These are phyloP conservation scores for Stictonetta naevosa DNA, from an alignment of 2,113 vertebrate species.

Conservation along the genomic window DNA sequence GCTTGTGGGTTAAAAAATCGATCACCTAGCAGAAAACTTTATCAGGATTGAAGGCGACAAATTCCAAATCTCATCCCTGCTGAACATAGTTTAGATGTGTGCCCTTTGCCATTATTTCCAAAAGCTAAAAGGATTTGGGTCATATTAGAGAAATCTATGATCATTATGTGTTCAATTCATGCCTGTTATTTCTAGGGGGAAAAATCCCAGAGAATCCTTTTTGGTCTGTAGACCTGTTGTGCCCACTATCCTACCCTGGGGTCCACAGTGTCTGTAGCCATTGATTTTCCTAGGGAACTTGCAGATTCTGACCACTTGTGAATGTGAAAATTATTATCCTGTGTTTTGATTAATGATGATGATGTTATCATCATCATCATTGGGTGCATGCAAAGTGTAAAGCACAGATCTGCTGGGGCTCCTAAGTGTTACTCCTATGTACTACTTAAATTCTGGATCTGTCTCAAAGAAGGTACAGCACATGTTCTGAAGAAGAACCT, in stretches of 20 bases:
- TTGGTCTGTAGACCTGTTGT: neutral
- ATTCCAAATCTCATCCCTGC: neutral
- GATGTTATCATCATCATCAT: neutral
- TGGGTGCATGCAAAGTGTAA: neutral
- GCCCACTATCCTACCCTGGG: neutral
- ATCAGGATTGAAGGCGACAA: neutral
- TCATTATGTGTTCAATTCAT: neutral
- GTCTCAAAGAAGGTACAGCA: neutral
- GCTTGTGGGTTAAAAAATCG: neutral
- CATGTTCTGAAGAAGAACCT: neutral
- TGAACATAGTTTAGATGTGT: neutral
- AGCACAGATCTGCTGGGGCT: rapidly evolving
- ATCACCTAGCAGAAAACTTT: neutral
- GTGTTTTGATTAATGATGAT: neutral
- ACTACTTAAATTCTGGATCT: neutral
- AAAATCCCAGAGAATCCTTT: neutral
- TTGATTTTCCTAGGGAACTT: neutral
- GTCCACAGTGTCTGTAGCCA: neutral
- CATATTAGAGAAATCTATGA: neutral
- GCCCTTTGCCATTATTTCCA: neutral
- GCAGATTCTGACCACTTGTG: neutral
- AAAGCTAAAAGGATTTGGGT: neutral
- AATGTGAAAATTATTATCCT: neutral
- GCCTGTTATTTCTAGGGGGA: neutral
- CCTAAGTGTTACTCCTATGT: neutral